Evolutionary conservation across 2,888 invertebrate species (phyloP).

Genomic region (Isoperla grammatica): DNA sequence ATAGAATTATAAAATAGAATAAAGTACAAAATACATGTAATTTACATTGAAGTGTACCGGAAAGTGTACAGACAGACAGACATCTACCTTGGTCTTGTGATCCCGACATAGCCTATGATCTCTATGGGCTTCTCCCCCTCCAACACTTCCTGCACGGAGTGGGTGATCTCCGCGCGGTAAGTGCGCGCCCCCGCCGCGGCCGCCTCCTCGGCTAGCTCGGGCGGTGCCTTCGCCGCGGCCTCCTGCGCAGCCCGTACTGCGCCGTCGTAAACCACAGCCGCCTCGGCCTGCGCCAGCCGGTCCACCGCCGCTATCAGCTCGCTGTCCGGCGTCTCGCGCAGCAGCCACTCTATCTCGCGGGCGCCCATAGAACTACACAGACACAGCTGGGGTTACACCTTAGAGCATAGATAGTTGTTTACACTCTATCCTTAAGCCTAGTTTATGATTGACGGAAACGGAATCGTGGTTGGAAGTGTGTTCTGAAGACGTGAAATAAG

Average conservation of each 20-base stretch:
- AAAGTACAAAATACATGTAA: too few relatives aligned
- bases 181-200: conserved; percentile 42
- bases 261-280: conserved; percentile 44
- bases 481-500: too few relatives aligned
- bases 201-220: conserved; percentile 46
- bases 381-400: too few relatives aligned
- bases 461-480: too few relatives aligned
- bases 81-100: conserved; percentile 45
- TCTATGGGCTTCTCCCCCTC: conserved; percentile 43
- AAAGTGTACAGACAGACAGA: too few relatives aligned
- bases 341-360: conserved; percentile 1
- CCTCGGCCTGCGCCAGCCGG: conserved; percentile 45
- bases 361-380: conserved; percentile 1
- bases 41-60: too few relatives aligned
- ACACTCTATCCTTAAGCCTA: too few relatives aligned
- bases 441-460: too few relatives aligned
- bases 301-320: conserved; percentile 44
- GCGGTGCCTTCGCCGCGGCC: conserved; percentile 44
- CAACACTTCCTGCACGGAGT: background rate
- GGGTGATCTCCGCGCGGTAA: background rate
- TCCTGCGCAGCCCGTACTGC: conserved; percentile 45
- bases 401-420: too few relatives aligned
- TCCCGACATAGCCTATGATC: conserved; percentile 46
- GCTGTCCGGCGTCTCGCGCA: conserved; percentile 35
- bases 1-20: too few relatives aligned